Conservation (phyloP, 2,113 vertebrate genomes). For the Syngnathoides biaculeatus region DNA sequence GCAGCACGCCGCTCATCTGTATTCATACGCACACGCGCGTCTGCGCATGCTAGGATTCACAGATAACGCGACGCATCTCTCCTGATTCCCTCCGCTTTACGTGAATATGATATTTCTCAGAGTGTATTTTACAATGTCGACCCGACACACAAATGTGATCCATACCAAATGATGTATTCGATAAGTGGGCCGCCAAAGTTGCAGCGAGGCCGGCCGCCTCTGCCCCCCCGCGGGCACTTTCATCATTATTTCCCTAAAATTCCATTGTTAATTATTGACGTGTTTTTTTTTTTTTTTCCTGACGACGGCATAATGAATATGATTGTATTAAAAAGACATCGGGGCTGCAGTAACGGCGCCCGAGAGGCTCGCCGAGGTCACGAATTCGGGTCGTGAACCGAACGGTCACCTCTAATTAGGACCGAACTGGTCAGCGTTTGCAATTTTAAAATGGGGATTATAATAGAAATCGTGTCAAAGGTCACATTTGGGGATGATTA, state of each 20-base stretch:
- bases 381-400: neutral
- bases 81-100: neutral
- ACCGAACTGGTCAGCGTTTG: neutral
- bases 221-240: neutral
- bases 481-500: neutral
- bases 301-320: neutral
- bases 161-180: neutral
- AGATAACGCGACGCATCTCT: slow-evolving; percentile 3
- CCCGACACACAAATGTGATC: neutral
- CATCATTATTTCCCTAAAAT: neutral
- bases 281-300: neutral
- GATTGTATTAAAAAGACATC: neutral
- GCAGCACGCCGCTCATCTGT: slow-evolving; percentile 59
- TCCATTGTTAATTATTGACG: neutral
- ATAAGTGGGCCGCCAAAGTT: neutral
- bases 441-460: neutral
- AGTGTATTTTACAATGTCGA: neutral
- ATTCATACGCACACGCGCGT: slow-evolving; percentile 44
- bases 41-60: slow-evolving; percentile 11
- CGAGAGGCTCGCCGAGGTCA: neutral
- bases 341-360: neutral
- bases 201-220: neutral
- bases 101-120: neutral
- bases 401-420: neutral
- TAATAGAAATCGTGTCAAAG: neutral